Evolutionary conservation across 1,140 invertebrate species (phyloP).

Genomic region (Polyergus mexicanus): DNA sequence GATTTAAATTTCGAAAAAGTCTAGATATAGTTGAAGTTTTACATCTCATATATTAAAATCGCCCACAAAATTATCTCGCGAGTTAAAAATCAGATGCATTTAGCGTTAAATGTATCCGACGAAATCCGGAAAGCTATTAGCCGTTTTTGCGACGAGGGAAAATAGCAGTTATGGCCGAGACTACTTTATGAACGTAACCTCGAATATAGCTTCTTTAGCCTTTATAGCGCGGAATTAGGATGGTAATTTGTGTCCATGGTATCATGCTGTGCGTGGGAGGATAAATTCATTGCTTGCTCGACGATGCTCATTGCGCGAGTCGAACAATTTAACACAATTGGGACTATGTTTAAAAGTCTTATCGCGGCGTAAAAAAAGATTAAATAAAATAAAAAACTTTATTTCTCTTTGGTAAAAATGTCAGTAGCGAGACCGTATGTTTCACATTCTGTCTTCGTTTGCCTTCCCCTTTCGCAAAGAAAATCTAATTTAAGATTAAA

Average conservation of each 20-base stretch:
- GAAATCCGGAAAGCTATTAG: not conserved
- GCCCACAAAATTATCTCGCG: not conserved
- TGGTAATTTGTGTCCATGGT: slow-evolving; percentile 49
- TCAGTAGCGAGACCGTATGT: not conserved
- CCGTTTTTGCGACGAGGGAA: not conserved
- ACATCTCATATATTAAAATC: not conserved
- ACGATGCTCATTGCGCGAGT: not conserved
- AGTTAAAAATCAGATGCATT: not conserved
- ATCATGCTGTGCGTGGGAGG: not conserved
- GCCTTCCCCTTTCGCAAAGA: not conserved
- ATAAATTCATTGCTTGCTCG: slow-evolving; percentile 25
- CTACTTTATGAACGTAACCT: slow-evolving; percentile 39
- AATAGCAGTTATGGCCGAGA: not conserved
- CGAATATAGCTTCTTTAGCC: slow-evolving; percentile 40
- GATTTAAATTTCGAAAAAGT: not conserved
- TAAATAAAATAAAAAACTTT: slow-evolving; percentile 18
- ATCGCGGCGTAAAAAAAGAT: no score
- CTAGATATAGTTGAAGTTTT: not conserved
- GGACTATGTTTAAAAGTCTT: not conserved
- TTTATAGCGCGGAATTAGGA: slow-evolving; percentile 39
- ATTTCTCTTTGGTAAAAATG: slow-evolving; percentile 8
- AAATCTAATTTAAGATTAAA: slow-evolving; percentile 42
- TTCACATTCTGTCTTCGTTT: not conserved
- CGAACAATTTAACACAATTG: slow-evolving; percentile 45
- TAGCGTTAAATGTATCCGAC: slow-evolving; percentile 26